Base-by-base conservation (phyloP, 2,888 invertebrate genomes). In the Ptychoptera contaminata region DNA sequence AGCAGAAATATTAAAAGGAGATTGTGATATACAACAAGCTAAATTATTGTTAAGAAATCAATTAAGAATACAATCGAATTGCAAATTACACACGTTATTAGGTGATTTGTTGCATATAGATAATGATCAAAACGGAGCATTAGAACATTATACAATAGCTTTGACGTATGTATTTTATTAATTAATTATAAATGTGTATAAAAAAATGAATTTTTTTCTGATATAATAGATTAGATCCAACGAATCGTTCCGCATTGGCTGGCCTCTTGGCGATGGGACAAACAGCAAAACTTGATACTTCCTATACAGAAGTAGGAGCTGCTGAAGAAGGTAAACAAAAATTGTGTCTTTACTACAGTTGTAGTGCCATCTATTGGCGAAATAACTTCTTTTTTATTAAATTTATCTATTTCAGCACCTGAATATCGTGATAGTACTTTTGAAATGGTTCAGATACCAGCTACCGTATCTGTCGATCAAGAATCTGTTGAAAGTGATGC, bases 1-100 rank as follows among this genome's bases (percentile, higher is more conserved):
- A 55, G 79, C 77, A 5, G 79, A 82, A 54, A 74, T 83, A 47
- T 72, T 77, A 40, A 76, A 77, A 52, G 72, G 73, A 52, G 78
- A 79, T 53, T 74, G 75, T 51, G 71, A 74, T 34, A 68, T 73
- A 47, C 76, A 78, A 49, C 73, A 77, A 47, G 84, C 82, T 0
- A 76, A 80, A 23, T 71, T 74, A 36, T 58, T 86, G 54, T 60
- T 86, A 12, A 71, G 76, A 51, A 77, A 76, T 51, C 79, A 81
- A 55, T 72, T 79, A 1, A 47, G 52, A 1, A 52, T 49, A 14
- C 56, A 54, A 48, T 63, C 64, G 0, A 59, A 62, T 48, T 56
- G 58, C 32, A 59, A 60, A 42, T 52, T 64, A 1, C 61, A 60
- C 43, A 56, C 57, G 2, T 56, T 61, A 55, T 50, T 65, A 30